phyloP scores from a whole-genome alignment of 2,888 invertebrate species.

The Eilema griseolum region DNA sequence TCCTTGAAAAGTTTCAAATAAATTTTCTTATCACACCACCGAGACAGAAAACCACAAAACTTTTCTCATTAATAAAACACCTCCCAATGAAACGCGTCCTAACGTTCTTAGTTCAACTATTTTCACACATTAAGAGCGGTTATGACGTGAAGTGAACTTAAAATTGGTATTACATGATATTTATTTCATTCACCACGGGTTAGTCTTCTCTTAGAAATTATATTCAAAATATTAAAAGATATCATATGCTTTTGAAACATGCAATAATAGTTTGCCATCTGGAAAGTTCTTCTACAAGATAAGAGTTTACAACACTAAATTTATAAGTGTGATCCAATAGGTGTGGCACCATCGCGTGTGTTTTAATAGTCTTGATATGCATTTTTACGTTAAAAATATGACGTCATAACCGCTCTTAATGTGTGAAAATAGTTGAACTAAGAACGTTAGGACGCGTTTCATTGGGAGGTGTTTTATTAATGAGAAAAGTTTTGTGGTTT shows the following conservation, averaged over 20 bases:
- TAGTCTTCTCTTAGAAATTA: too few relatives aligned
- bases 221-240: too few relatives aligned
- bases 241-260: too few relatives aligned
- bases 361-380: constrained; percentile 57
- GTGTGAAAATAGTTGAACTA: constrained; percentile 38
- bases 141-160: too few relatives aligned
- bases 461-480: constrained; percentile 12
- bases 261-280: not conserved
- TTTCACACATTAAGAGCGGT: constrained; percentile 51
- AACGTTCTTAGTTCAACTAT: too few relatives aligned
- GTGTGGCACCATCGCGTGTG: constrained; percentile 58
- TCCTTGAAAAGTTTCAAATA: not conserved
- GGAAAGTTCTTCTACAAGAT: not conserved
- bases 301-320: not conserved
- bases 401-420: constrained; percentile 54
- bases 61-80: constrained; percentile 9
- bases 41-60: constrained; percentile 6
- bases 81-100: not conserved
- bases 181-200: too few relatives aligned
- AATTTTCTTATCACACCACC: not conserved
- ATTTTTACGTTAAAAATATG: constrained; percentile 61
- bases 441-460: constrained; percentile 15
- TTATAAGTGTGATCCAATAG: constrained; percentile 10
- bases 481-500: constrained; percentile 9
- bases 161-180: too few relatives aligned